Conservation (phyloP, 2,888 invertebrate genomes). For the Melipona beecheii region DNA sequence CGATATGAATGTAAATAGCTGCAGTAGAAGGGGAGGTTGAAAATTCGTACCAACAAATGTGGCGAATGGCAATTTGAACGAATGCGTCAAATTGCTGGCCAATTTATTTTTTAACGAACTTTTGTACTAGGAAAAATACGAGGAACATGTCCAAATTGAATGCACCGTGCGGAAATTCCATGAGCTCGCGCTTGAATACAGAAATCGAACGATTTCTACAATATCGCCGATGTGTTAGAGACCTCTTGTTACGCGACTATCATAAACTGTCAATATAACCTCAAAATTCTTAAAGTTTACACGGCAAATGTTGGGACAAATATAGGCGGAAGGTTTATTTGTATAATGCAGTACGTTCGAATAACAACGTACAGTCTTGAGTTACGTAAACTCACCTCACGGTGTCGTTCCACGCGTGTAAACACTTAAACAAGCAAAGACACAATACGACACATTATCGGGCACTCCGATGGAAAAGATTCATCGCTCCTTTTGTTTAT, state of each 20-base stretch:
- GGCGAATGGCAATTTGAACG: slow-evolving; percentile 25
- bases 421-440: slow-evolving; percentile 67
- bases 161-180: not conserved
- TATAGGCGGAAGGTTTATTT: slow-evolving; percentile 9
- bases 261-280: slow-evolving; percentile 73
- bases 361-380: not conserved
- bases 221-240: slow-evolving; percentile 46
- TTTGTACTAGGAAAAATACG: not conserved
- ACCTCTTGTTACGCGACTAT: slow-evolving; percentile 47
- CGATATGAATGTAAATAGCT: slow-evolving; percentile 33
- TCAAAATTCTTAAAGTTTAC: slow-evolving; percentile 42
- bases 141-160: not conserved
- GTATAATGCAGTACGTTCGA: slow-evolving; percentile 13
- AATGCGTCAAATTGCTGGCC: slow-evolving; percentile 48
- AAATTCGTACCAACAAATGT: slow-evolving; percentile 61
- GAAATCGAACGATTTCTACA: slow-evolving; percentile 32
- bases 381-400: slow-evolving; percentile 65
- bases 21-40: slow-evolving; percentile 25
- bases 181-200: not conserved
- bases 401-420: slow-evolving; percentile 62
- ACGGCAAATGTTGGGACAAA: slow-evolving; percentile 16
- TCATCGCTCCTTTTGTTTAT: slow-evolving; percentile 76
- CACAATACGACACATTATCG: slow-evolving; percentile 68
- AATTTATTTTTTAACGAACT: slow-evolving; percentile 14
- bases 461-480: slow-evolving; percentile 65